Conservation (phyloP, 2,797 vertebrate genomes). For the Halcyon chelicuti region DNA sequence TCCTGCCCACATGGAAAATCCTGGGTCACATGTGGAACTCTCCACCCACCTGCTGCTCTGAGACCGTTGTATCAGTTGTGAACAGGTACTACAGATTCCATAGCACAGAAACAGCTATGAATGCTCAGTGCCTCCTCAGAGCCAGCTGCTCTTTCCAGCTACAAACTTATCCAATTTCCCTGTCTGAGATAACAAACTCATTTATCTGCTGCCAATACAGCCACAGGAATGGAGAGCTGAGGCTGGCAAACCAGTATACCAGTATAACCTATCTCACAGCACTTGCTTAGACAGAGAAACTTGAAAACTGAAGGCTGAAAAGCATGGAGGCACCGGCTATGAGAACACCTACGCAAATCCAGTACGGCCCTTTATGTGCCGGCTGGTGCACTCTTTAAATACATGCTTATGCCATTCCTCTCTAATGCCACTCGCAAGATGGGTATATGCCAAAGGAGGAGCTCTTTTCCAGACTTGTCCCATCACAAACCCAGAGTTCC, state of each 20-base stretch:
- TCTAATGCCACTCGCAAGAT: not conserved
- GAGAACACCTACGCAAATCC: accelerated
- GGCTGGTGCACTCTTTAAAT: not conserved
- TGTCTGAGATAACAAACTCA: not conserved
- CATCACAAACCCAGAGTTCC: not conserved
- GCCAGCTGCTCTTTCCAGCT: not conserved
- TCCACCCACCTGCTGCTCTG: not conserved
- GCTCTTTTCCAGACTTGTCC: not conserved
- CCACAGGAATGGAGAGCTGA: not conserved
- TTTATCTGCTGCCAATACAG: not conserved
- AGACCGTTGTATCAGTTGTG: not conserved
- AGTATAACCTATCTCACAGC: not conserved
- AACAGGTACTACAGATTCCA: not conserved
- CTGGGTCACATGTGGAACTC: not conserved
- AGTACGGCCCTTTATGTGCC: not conserved
- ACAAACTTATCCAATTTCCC: not conserved
- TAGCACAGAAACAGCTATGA: not conserved
- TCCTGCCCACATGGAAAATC: not conserved
- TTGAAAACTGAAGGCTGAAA: not conserved
- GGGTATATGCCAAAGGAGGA: not conserved
- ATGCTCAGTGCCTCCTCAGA: not conserved
- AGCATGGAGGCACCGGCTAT: not conserved
- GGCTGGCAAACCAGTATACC: not conserved
- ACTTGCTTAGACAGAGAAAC: not conserved
- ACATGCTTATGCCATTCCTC: not conserved